These are phyloP conservation scores for Zhengitettix transpicula DNA, from an alignment of 2,888 invertebrate genomes.

Conservation along the genomic window DNA sequence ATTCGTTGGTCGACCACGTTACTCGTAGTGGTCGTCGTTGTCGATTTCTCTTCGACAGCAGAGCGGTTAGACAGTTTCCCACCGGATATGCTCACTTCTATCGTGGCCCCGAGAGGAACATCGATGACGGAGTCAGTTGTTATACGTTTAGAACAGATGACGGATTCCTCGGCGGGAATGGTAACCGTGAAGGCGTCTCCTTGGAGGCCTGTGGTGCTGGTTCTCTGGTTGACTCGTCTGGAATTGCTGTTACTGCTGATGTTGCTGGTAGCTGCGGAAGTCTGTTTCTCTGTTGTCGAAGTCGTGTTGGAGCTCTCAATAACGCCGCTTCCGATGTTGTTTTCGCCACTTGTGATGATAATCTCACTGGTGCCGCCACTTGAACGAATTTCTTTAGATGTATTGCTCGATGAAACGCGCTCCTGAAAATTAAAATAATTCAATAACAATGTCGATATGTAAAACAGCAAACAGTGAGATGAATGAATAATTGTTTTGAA, in stretches of 20 bases:
- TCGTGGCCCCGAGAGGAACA: neutral
- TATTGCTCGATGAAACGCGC: neutral
- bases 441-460: too few relatives aligned
- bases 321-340: neutral
- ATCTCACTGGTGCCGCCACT: neutral
- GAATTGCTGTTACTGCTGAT: neutral
- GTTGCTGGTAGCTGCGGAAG: neutral
- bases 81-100: neutral
- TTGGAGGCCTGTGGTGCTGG: slow-evolving; percentile 1
- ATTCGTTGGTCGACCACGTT: slow-evolving; percentile 35
- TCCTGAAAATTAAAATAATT: too few relatives aligned
- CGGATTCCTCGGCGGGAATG: slow-evolving; percentile 1
- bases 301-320: neutral
- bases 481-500: too few relatives aligned
- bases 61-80: neutral
- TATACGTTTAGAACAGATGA: neutral
- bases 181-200: neutral
- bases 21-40: neutral
- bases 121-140: neutral
- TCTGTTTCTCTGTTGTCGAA: neutral
- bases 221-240: slow-evolving; percentile 1
- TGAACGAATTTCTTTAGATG: neutral
- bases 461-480: too few relatives aligned
- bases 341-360: neutral
- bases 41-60: neutral